Percentiles rank a stretch among this genome's conserved stretches.
phyloP scores from a whole-genome alignment of 2,797 vertebrate species.

The Pelochelys cantorii region DNA sequence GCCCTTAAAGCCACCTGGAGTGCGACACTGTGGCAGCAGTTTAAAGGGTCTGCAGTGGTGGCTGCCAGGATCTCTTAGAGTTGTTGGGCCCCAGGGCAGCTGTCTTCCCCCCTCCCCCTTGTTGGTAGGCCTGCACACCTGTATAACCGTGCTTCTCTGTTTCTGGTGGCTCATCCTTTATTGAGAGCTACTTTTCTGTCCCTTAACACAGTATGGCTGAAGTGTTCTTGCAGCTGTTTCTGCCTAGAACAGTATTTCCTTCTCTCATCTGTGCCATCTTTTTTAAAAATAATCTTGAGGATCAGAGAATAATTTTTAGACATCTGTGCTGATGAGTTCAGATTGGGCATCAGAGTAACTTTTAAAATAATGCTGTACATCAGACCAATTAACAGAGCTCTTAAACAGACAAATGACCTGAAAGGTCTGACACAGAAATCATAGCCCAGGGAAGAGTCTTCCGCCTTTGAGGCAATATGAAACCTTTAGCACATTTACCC shows the following conservation, averaged over 20 bases:
- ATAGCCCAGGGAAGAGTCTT: slow-evolving; percentile 37
- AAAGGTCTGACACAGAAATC: background rate
- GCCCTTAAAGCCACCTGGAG: too few relatives aligned
- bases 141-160: background rate
- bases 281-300: background rate
- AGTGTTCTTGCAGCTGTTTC: background rate
- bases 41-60: too few relatives aligned
- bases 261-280: background rate
- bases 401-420: background rate
- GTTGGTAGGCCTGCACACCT: background rate
- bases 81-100: too few relatives aligned
- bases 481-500: background rate
- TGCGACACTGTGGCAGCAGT: too few relatives aligned
- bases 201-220: background rate
- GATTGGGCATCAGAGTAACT: background rate
- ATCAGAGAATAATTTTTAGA: background rate
- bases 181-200: background rate
- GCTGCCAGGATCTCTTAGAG: too few relatives aligned
- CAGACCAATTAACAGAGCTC: background rate
- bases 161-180: background rate
- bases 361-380: background rate
- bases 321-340: background rate
- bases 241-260: background rate
- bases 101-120: too few relatives aligned
- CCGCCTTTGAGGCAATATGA: accelerated